Evolutionary conservation across 2,888 invertebrate species (phyloP).

Genomic region (Hypena proboscidalis): DNA sequence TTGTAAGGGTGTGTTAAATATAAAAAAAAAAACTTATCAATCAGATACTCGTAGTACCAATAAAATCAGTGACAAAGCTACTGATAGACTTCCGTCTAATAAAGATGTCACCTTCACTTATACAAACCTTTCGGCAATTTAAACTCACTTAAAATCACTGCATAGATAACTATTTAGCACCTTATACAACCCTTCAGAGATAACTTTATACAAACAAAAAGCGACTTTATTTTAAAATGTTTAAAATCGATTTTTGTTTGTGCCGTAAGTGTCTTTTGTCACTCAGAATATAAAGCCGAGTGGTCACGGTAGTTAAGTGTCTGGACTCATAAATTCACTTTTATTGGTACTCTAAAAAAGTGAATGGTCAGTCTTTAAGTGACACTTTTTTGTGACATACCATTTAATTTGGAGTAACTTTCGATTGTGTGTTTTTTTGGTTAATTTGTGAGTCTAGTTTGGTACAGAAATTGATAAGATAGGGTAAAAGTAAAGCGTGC

Average conservation of each 20-base stretch:
- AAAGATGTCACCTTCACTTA: slow-evolving; percentile 37
- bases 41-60: too few relatives aligned
- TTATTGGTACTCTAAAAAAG: slow-evolving; percentile 68
- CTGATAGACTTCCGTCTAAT: slow-evolving; percentile 29
- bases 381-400: slow-evolving; percentile 41
- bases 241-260: slow-evolving; percentile 11
- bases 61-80: slow-evolving; percentile 29
- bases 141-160: slow-evolving; percentile 28
- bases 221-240: rapidly evolving
- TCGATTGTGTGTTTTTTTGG: slow-evolving; percentile 10
- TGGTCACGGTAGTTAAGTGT: slow-evolving; percentile 58
- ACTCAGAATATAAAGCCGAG: slow-evolving; percentile 40
- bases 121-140: slow-evolving; percentile 23
- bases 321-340: slow-evolving; percentile 76
- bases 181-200: slow-evolving; percentile 30
- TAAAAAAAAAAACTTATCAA: too few relatives aligned
- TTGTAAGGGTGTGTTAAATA: too few relatives aligned
- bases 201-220: slow-evolving; percentile 41
- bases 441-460: slow-evolving; percentile 5
- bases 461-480: background rate
- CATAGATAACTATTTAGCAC: slow-evolving; percentile 27
- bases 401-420: slow-evolving; percentile 34
- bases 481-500: background rate
- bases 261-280: slow-evolving; percentile 39
- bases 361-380: slow-evolving; percentile 56